phyloP scores from a whole-genome alignment of 2,888 invertebrate species.

The Xanthia togata region DNA sequence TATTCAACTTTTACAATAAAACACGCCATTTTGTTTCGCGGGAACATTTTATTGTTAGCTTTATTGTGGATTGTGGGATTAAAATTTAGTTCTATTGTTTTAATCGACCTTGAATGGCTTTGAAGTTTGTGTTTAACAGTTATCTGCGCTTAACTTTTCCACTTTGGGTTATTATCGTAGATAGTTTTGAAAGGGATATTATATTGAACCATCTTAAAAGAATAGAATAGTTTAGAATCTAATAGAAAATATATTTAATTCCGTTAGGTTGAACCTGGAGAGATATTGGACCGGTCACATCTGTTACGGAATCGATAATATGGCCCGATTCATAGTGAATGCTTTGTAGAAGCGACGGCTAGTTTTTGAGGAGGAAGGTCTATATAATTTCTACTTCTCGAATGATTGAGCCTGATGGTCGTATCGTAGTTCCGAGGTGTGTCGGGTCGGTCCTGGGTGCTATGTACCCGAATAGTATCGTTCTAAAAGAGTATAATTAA shows the following conservation, averaged over 20 bases:
- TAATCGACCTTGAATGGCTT: slow-evolving; percentile 37
- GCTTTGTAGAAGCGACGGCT: slow-evolving; percentile 32
- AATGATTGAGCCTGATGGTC: slow-evolving; percentile 44
- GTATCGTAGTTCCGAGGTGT: slow-evolving; percentile 10
- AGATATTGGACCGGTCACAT: slow-evolving; percentile 65
- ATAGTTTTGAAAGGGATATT: neutral
- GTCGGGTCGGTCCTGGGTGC: no score
- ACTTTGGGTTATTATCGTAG: neutral
- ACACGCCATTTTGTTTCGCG: slow-evolving; percentile 63
- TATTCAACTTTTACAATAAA: slow-evolving; percentile 67
- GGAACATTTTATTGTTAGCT: slow-evolving; percentile 63
- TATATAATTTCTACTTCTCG: slow-evolving; percentile 42
- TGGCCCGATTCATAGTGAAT: slow-evolving; percentile 44
- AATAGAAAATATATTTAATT: slow-evolving; percentile 59
- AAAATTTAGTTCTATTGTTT: slow-evolving; percentile 60
- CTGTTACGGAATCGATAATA: slow-evolving; percentile 67
- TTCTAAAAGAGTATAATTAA: neutral
- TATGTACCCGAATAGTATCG: slow-evolving; percentile 2
- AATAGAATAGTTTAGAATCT: slow-evolving; percentile 36
- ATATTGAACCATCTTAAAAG: slow-evolving; percentile 33
- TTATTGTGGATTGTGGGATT: slow-evolving; percentile 52
- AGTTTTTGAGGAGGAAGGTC: slow-evolving; percentile 25
- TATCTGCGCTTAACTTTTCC: neutral
- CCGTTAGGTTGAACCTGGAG: slow-evolving; percentile 54
- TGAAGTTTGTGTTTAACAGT: slow-evolving; percentile 16